Base-by-base conservation (phyloP, 2,888 invertebrate species). In the Drosophila algonquin region DNA sequence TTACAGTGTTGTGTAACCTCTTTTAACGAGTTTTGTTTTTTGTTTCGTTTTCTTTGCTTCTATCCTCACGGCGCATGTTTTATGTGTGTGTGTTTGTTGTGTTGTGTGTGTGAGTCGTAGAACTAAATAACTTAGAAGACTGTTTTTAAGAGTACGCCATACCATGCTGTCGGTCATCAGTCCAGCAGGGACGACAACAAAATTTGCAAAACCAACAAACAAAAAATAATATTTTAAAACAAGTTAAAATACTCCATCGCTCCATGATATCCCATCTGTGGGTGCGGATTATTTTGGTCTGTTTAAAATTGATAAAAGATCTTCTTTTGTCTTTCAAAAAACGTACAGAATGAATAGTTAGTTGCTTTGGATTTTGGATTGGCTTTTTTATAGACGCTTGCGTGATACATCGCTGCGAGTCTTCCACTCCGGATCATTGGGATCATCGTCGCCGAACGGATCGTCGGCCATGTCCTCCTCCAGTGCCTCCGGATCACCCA, bases 341-440 rank as follows among this genome's bases (percentile, higher is more conserved):
- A n/a, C 7, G 14, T 40, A 14, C 64, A 79, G 74, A 57, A 68
- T 70, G 40, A 53, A 75, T 44, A 63, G 45, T 62, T 61, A 55
- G 53, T 57, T 64, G 63, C 78, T 83, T 80, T 79, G 74, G 79
- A 75, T 79, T 70, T 27, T 54, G 53, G 51, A 24, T n/a, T 48
- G 24, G 45, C 18, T 48, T 27, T 55, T 56, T 58, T 75, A 89
- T 45, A 79, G 45, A 18, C 85, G 80, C 57, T 76, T 76, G 54
- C 89, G 89, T 21, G 72, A 54, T 6, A 80, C 78, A 7, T 87
- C 81, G 16, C 78, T 58, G 55, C 83, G 88, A 60, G 89, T 90
- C 54, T 89, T 95, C 97, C 97, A 97, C 90, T 97, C 97, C 7
- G 95, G 95, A 93, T 97, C 97, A 90, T 97, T 96, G 30, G 97